These are phyloP conservation scores for Xiphophorus maculatus DNA, from an alignment of 2,113 vertebrate species.

Conservation along the genomic window DNA sequence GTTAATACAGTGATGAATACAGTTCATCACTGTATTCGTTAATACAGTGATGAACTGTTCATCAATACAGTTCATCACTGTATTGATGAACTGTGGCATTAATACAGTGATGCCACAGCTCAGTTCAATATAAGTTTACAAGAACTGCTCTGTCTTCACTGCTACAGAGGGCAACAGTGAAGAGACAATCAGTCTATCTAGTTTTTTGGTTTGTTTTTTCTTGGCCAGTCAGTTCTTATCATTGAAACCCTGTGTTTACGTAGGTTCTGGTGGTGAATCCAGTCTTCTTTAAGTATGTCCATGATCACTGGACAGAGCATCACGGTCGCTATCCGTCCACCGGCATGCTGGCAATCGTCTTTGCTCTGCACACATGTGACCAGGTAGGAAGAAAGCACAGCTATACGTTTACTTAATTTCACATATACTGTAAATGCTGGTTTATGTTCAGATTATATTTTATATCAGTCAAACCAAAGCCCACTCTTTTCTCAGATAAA, in stretches of 20 bases:
- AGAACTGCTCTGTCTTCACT: not conserved
- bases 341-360: constrained; percentile 81
- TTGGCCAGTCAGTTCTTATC: not conserved
- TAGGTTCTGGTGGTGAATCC: constrained; percentile 82
- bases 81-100: not conserved
- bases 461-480: too few species aligned
- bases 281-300: constrained; percentile 80
- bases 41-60: too few species aligned
- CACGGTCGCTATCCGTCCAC: constrained; percentile 84
- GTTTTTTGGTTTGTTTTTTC: not conserved
- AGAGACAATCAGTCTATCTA: not conserved
- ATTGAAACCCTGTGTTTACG: not conserved
- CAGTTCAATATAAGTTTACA: not conserved
- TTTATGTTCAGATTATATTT: too few species aligned
- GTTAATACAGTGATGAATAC: not conserved
- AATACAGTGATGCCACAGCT: not conserved
- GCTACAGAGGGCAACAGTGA: not conserved
- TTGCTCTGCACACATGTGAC: constrained; percentile 82
- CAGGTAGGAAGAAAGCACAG: constrained; percentile 63
- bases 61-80: too few species aligned
- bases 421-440: too few species aligned
- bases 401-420: not conserved
- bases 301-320: constrained; percentile 76
- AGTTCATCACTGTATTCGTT: too few species aligned
- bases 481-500: too few species aligned